A percentile compares a stretch with the other conserved stretches of the same genome.
Evolutionary conservation across 2,113 vertebrate genomes (phyloP).

Genomic region (Chlorocebus sabaeus): DNA sequence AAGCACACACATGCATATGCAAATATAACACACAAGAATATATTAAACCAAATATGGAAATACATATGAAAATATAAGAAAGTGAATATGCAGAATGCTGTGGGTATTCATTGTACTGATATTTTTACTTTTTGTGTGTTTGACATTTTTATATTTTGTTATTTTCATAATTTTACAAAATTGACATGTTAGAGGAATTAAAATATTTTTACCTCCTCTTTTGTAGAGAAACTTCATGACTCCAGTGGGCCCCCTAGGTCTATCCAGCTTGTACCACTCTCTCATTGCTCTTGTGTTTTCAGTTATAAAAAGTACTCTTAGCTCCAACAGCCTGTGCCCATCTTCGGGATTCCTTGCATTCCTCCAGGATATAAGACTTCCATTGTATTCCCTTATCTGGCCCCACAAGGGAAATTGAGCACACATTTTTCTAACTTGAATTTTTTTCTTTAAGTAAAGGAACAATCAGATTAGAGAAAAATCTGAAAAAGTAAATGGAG

Average conservation of each 20-base stretch:
- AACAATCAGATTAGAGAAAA: slow-evolving; percentile 30
- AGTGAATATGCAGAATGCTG: neutral
- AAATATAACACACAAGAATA: accelerated
- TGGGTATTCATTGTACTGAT: neutral
- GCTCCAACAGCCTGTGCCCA: slow-evolving; percentile 67
- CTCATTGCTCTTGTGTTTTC: slow-evolving; percentile 48
- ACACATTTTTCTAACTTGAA: slow-evolving; percentile 24
- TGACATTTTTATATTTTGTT: neutral
- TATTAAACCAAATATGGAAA: neutral
- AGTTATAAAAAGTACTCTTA: slow-evolving; percentile 51
- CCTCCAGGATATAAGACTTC: slow-evolving; percentile 69
- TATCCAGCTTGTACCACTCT: slow-evolving; percentile 1
- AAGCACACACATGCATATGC: neutral
- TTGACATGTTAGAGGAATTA: neutral
- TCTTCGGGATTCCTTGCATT: slow-evolving; percentile 75
- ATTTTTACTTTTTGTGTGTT: neutral
- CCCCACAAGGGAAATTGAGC: slow-evolving; percentile 10
- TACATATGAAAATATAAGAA: neutral
- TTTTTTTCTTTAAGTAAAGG: slow-evolving; percentile 30
- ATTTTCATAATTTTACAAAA: slow-evolving; percentile 15
- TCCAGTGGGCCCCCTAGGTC: neutral
- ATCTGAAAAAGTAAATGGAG: neutral
- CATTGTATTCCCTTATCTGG: slow-evolving; percentile 65
- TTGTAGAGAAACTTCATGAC: neutral
- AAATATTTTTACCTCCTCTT: slow-evolving; percentile 25